A percentile compares a stretch with the other conserved stretches of the same genome.
Conservation (phyloP, 2,113 vertebrate species). For the Leuciscus idus region DNA sequence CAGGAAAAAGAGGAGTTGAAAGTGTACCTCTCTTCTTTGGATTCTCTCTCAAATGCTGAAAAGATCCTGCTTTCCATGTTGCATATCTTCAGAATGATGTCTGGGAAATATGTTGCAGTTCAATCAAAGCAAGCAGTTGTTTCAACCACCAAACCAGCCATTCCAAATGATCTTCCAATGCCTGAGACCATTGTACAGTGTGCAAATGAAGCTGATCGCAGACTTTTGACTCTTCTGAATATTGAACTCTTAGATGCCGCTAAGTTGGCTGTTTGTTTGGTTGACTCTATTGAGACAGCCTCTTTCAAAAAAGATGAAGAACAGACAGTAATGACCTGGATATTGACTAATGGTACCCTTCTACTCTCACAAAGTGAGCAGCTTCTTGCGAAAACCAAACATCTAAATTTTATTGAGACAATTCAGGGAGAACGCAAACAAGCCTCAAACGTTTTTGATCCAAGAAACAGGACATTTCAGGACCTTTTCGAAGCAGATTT, state of each 20-base stretch:
- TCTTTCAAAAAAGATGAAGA: slow-evolving; percentile 61
- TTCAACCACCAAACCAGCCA: slow-evolving; percentile 61
- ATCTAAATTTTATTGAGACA: slow-evolving; percentile 69
- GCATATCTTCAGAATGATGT: too few species aligned
- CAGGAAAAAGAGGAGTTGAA: too few species aligned
- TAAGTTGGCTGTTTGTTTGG: slow-evolving; percentile 65
- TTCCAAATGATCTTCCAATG: slow-evolving; percentile 74
- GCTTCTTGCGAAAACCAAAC: slow-evolving; percentile 66
- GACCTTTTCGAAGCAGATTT: slow-evolving; percentile 72
- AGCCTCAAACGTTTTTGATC: slow-evolving; percentile 73
- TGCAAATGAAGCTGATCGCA: slow-evolving; percentile 75
- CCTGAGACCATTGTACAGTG: slow-evolving; percentile 74
- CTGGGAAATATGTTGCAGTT: too few species aligned
- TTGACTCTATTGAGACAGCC: slow-evolving; percentile 64
- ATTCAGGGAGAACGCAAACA: slow-evolving; percentile 45
- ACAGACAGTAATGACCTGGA: slow-evolving; percentile 78
- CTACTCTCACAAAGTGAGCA: slow-evolving; percentile 75
- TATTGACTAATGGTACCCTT: slow-evolving; percentile 73
- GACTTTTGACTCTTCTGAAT: slow-evolving; percentile 72
- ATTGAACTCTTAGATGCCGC: slow-evolving; percentile 64
- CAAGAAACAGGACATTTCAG: slow-evolving; percentile 68
- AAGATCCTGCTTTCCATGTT: too few species aligned
- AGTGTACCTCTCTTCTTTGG: too few species aligned
- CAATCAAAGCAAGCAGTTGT: slow-evolving; percentile 67
- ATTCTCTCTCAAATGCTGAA: too few species aligned